These are phyloP conservation scores for Gasterosteus aculeatus DNA, from an alignment of 2,113 vertebrate species.

Conservation along the genomic window DNA sequence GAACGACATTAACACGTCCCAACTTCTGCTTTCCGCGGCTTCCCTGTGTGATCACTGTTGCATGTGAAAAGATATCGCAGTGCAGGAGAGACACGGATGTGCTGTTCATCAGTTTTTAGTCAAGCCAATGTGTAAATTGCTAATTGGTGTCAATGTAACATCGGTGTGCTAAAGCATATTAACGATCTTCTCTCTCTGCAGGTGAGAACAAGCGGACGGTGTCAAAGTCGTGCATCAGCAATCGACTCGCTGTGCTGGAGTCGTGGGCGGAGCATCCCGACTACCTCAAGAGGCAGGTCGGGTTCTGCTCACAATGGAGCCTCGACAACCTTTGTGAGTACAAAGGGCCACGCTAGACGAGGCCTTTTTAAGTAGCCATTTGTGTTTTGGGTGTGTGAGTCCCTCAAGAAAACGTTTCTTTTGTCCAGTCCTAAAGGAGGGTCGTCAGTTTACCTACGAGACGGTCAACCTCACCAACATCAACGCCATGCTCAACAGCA, in stretches of 20 bases:
- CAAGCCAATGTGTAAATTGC: neutral
- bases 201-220: conserved; percentile 99
- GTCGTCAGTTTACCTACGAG: conserved; percentile 95
- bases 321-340: conserved; percentile 98
- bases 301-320: conserved; percentile 99
- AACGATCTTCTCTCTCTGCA: conserved; percentile 60
- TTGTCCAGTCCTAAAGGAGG: conserved; percentile 92
- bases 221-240: conserved; percentile 91
- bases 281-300: conserved; percentile 96
- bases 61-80: neutral
- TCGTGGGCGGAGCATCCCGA: conserved; percentile 92
- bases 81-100: neutral
- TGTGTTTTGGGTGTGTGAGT: neutral
- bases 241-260: conserved; percentile 90
- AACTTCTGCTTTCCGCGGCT: neutral
- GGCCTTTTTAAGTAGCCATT: neutral
- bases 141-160: neutral
- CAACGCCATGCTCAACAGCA: conserved; percentile 98
- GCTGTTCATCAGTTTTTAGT: neutral
- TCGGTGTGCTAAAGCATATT: neutral
- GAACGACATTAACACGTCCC: neutral
- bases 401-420: neutral
- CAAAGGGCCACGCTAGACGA: neutral
- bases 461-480: conserved; percentile 94
- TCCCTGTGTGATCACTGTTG: neutral